These are phyloP conservation scores for western clawed frog (Xenopus tropicalis) DNA, from an alignment of 2,113 vertebrate genomes.

Conservation along the genomic window DNA sequence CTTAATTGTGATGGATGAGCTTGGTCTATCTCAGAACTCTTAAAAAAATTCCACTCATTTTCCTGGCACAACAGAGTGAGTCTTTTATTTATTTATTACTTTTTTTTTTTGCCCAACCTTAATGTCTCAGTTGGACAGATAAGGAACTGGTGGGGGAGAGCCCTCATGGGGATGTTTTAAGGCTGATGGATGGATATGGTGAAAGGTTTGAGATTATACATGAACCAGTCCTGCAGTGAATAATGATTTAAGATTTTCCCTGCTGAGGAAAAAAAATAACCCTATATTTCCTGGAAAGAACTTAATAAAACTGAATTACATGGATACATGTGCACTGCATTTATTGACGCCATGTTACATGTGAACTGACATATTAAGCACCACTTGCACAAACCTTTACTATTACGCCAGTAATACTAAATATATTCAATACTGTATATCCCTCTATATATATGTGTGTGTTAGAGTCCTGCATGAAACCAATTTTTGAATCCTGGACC, in stretches of 20 bases:
- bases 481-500: too few relatives aligned
- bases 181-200: conserved; percentile 32
- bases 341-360: too few relatives aligned
- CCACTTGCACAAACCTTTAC: too few relatives aligned
- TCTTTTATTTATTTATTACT: conserved; percentile 16
- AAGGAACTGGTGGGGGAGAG: conserved; percentile 13
- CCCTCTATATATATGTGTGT: too few relatives aligned
- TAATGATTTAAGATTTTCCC: conserved; percentile 13
- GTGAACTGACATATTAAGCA: not conserved
- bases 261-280: not conserved
- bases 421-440: not conserved
- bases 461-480: too few relatives aligned
- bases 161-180: conserved; percentile 15
- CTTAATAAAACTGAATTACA: too few relatives aligned
- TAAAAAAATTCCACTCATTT: conserved; percentile 18
- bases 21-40: not conserved
- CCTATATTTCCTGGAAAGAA: not conserved
- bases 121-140: conserved; percentile 12
- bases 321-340: too few relatives aligned
- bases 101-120: not conserved
- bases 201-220: conserved; percentile 37
- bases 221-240: conserved; percentile 20
- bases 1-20: conserved; percentile 35
- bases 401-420: too few relatives aligned
- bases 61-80: not conserved